These are phyloP conservation scores for Scolanthus callimorphus DNA, from an alignment of 92 coral and sea anemone species.

Conservation along the genomic window DNA sequence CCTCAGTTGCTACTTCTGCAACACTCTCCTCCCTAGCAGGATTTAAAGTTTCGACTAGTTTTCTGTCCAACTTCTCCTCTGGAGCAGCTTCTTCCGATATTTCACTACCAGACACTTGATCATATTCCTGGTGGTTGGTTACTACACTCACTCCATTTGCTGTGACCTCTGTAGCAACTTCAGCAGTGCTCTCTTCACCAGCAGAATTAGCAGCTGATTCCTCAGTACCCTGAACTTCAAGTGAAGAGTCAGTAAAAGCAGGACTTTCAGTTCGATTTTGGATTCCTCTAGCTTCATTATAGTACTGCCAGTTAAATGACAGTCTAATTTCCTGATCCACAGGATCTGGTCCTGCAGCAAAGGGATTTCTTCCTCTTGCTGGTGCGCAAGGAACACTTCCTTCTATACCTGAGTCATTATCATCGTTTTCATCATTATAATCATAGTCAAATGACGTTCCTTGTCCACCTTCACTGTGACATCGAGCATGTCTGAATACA, in stretches of 20 bases:
- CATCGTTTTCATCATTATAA: constrained; percentile 31
- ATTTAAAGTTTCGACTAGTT: too few species aligned
- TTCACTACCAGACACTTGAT: too few species aligned
- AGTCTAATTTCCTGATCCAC: constrained; percentile 21
- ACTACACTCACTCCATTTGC: not conserved
- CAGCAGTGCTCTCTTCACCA: not conserved
- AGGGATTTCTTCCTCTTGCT: not conserved
- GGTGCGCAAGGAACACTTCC: constrained; percentile 27
- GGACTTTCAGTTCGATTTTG: too few species aligned
- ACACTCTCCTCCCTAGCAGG: too few species aligned
- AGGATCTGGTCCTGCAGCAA: not conserved
- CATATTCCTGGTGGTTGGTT: too few species aligned
- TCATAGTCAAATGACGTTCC: not conserved
- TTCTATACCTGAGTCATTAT: constrained; percentile 82
- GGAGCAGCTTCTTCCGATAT: too few species aligned
- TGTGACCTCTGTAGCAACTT: not conserved
- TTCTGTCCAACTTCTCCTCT: too few species aligned
- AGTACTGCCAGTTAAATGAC: constrained; percentile 66
- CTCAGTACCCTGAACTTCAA: constrained; percentile 18
- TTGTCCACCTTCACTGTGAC: constrained; percentile 34
- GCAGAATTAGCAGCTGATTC: constrained; percentile 4
- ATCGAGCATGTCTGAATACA: constrained; percentile 13
- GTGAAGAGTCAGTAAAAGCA: not conserved
- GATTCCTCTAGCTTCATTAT: too few species aligned
- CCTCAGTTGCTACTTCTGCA: too few species aligned